Base-by-base conservation (phyloP, 2,797 vertebrate genomes). In the Galaxias olidus region DNA sequence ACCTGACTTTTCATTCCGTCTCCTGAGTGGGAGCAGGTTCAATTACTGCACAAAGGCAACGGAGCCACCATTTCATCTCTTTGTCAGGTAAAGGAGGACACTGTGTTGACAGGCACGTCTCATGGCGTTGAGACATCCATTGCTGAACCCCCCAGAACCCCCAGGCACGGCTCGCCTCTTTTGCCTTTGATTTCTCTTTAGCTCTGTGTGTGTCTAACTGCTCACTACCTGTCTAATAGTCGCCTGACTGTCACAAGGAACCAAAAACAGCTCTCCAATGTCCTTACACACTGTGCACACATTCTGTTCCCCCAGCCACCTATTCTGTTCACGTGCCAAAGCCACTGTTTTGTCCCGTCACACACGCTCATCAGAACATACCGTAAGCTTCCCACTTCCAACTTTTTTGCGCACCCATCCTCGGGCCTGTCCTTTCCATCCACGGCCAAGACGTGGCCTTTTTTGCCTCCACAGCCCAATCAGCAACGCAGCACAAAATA, bases 21-120 rank as follows among this genome's bases (percentile, higher is more conserved):
- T 74, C 57, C 41, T 11, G 43, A 41, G 53, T 64, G 64, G 73
- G 63, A 68, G 68, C 30, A 62, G 72, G 70, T 72, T 78, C 65
- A 76, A 5, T 80, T 59, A 76, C 76, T 75, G 63, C 61, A 30
- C 55, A 51, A 62, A 65, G 45, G 67, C 73, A 80, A 76, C 68
- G 63, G 55, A 50, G 63, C 64, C 64, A 64, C 68, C 62, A 19
- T 79, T 80, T 80, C 73, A 76, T 68, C 72, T 65, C 73, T 64
- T 65, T 73, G 64, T 54, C 76, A 65, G 44, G 64, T 82, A 78
- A 73, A 76, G 66, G 62, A 30, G 13, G 74, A 63, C 63, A 49
- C 0, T 3, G 59, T 68, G 65, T 61, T 59, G 52, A 69, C 63
- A 67, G 13, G 14, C n/a, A 11, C 14, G n/a, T 52, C 68, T 60